phyloP scores from a whole-genome alignment of 2,888 invertebrate genomes.

The Pachliopta kotzebuea region DNA sequence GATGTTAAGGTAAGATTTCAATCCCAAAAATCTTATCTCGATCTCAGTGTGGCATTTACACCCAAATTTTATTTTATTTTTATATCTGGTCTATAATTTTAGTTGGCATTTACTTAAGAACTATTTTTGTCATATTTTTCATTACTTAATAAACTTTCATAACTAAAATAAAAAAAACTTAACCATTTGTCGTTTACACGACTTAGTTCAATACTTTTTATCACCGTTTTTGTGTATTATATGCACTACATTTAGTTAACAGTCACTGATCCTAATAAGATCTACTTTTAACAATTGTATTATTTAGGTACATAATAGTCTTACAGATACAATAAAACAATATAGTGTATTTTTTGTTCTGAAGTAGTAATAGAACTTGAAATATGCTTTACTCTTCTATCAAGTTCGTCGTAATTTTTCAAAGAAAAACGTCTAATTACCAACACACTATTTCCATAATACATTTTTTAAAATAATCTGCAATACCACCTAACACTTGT shows the following conservation, averaged over 20 bases:
- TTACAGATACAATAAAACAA: constrained; percentile 3
- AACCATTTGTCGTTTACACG: too few species aligned
- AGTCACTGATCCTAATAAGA: constrained; percentile 5
- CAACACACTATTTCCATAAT: not conserved
- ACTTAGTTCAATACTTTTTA: not conserved
- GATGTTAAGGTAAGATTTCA: constrained; percentile 52
- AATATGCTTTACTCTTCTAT: not conserved
- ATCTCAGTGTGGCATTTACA: not conserved
- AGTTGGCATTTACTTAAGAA: not conserved
- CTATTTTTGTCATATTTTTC: not conserved
- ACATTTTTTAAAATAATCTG: constrained; percentile 26
- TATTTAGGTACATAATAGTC: not conserved
- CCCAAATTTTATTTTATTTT: not conserved
- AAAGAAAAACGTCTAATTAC: not conserved
- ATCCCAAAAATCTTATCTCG: not conserved
- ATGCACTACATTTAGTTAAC: not conserved
- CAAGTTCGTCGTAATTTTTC: too few species aligned
- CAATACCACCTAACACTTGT: constrained; percentile 40
- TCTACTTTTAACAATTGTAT: not conserved
- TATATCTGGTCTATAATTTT: not conserved
- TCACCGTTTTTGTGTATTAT: too few species aligned
- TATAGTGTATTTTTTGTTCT: too few species aligned
- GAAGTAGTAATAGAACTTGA: not conserved
- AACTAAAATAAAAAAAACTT: constrained; percentile 47
- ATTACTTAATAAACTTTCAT: constrained; percentile 45